Base-by-base conservation (phyloP, 2,888 invertebrate species). In the Agriopis marginaria region DNA sequence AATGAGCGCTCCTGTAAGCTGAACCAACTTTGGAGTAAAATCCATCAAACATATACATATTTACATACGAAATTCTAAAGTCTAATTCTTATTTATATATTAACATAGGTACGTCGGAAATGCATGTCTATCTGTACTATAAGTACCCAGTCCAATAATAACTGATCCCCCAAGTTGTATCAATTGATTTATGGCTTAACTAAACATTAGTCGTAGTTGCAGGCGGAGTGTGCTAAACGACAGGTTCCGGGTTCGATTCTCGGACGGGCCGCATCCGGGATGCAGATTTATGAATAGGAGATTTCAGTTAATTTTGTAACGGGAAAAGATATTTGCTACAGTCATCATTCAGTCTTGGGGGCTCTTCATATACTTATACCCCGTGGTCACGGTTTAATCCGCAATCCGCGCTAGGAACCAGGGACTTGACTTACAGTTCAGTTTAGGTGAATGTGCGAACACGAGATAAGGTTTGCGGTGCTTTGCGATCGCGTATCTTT, bases 221-320 rank as follows among this genome's bases (percentile, higher is more conserved):
- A n/a, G 55, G 49, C 56, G 42, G 53, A 64, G 69, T 49, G 47
- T 62, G 70, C 70, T 70, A 70, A 70, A 68, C 62, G 70, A 64
- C 63, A 17, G 66, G 75, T 72, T 71, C 74, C 72, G 70, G 51
- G 63, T 70, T 70, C 61, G 63, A 59, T 63, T 68, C 72, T 63
- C 61, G 59, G 71, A 68, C 32, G 51, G 39, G 63, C 54, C 17
- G 54, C 59, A 63, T 70, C 70, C 66, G 70, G 59, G 59, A 69
- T 62, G 69, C 50, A 56, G 56, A 62, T 53, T 64, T 69, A 61
- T 59, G 68, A 42, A 10, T 63, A 14, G n/a, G 10, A 47, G 54
- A 55, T 63, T 63, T 63, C 49, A 9, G 42, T 63, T 62, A 44
- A 51, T 44, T 70, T 63, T 66, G 63, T 2, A 42, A 32, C 58